Evolutionary conservation across 2,888 invertebrate species (phyloP), one percentile per base, ranked within the genome.

Genomic region (Nineta flava): DNA sequence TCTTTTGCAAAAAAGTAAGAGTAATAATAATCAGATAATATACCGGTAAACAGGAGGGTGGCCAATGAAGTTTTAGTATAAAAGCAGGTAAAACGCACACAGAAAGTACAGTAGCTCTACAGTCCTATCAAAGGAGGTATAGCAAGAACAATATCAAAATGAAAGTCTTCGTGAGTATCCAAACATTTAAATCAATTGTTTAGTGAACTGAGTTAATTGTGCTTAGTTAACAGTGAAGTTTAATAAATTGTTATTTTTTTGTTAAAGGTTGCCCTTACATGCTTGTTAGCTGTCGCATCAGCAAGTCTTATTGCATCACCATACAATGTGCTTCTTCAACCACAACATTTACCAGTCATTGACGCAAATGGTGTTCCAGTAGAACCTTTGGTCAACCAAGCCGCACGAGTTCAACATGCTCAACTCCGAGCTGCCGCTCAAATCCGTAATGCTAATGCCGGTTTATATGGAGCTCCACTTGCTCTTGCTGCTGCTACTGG

Each of bases 261-360:
- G 38, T 46, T 41, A 40, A 32, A 53, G 53, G 45, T 51, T 44
- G 51, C 50, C 15, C 38, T 53, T 21, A 44, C 51, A 17, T 51
- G 51, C 43, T 44, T 51, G 15, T 49, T 51, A 41, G 53, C 53
- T 41, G 51, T 48, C 13, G 51, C 53, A 21, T 51, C 53, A 15
- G 53, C 53, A 17, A 50, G 52, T 34, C 44, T 31, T 13, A 17
- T 51, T 9, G 49, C 48, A 21, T 41, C 43, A n/a, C 52, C 17
- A 38, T 13, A 35, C 12, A n/a, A 16, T 43, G 10, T 2, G 35
- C 35, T 35, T 46, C 47, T 26, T 32, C 47, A 12, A 66, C 64
- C 61, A 59, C 51, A 70, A 69, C 53, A 68, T 69, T 60, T 67
- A 68, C 46, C 53, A 47, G 48, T 55, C 42, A 49, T 55, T 35